These are phyloP conservation scores for Oreohelix idahoensis DNA, from an alignment of 1,140 invertebrate genomes.

Conservation along the genomic window DNA sequence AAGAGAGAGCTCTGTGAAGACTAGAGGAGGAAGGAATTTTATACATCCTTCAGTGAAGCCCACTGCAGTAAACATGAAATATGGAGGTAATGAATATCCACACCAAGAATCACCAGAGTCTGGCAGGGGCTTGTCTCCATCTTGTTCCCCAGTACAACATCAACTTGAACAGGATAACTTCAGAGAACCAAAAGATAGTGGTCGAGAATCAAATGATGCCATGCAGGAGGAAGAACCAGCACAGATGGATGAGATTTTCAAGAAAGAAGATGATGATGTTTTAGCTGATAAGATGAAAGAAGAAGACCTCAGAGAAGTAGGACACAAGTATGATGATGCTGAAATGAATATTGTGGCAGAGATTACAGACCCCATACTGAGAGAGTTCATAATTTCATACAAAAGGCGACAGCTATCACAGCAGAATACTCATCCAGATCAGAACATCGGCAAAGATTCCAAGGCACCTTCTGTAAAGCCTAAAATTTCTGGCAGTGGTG, in stretches of 20 bases:
- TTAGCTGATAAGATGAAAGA: background rate
- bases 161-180: background rate
- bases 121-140: conserved; percentile 29
- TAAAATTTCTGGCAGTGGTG: too few species aligned
- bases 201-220: conserved; percentile 48
- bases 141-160: background rate
- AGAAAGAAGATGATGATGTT: background rate
- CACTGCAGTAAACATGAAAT: conserved; percentile 33
- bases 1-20: background rate
- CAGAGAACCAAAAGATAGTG: conserved; percentile 47
- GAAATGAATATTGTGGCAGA: background rate
- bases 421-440: too few species aligned
- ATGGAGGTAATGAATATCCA: background rate
- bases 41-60: background rate
- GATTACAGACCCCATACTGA: conserved; percentile 30
- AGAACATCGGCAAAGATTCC: too few species aligned
- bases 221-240: conserved; percentile 18
- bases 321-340: background rate
- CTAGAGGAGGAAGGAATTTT: background rate
- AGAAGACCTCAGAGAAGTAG: background rate
- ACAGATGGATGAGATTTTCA: conserved; percentile 4
- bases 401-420: conserved; percentile 23
- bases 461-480: too few species aligned
- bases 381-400: conserved; percentile 23
- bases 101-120: conserved; percentile 42